Evolutionary conservation across 2,888 invertebrate genomes (phyloP).

Genomic region (Parnassius smintheus): DNA sequence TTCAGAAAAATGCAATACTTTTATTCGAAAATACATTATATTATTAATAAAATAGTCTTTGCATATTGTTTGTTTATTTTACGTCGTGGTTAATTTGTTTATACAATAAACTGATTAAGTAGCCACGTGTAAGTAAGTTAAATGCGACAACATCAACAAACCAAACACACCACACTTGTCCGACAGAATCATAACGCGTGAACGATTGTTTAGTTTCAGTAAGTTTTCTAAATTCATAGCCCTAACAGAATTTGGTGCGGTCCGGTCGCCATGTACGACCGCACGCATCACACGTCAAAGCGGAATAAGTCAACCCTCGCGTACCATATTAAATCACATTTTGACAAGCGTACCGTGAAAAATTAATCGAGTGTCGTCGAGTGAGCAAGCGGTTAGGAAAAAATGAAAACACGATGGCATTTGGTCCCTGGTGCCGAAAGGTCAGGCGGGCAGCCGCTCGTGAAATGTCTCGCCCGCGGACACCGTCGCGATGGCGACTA

Average conservation of each 20-base stretch:
- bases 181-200: constrained; percentile 24
- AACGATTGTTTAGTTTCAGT: constrained; percentile 31
- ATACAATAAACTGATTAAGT: too few species aligned
- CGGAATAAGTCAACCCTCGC: constrained; percentile 58
- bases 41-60: too few species aligned
- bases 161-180: constrained; percentile 13
- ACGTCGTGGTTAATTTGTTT: too few species aligned
- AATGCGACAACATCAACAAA: constrained; percentile 17
- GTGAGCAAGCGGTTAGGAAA: constrained; percentile 52
- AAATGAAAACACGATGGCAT: constrained; percentile 76
- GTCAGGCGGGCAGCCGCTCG: constrained; percentile 70
- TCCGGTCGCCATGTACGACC: constrained; percentile 41
- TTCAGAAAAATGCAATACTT: too few species aligned
- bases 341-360: constrained; percentile 81
- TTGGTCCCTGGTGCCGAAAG: constrained; percentile 73
- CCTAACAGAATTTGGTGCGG: constrained; percentile 37
- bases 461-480: constrained; percentile 71
- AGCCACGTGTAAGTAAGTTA: too few species aligned
- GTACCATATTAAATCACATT: constrained; percentile 77
- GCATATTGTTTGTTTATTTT: too few species aligned
- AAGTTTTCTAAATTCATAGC: constrained; percentile 20
- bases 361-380: constrained; percentile 79
- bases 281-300: constrained; percentile 73
- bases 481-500: constrained; percentile 40
- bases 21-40: too few species aligned